phyloP scores from a whole-genome alignment of 1,140 invertebrate species.

The Heterodera carotae region DNA sequence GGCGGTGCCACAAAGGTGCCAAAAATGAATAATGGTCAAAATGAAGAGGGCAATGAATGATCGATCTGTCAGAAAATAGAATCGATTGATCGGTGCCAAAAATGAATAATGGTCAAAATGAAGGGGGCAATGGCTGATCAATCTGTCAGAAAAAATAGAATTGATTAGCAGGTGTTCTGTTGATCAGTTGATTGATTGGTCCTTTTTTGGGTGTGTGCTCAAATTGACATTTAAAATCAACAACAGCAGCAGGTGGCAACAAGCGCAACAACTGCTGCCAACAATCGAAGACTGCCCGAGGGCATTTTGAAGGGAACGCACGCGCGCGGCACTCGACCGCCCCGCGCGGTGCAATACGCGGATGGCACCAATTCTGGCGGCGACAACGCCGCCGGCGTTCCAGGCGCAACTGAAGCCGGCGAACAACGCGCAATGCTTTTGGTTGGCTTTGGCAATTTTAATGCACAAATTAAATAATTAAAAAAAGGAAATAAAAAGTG shows the following conservation, averaged over 20 bases:
- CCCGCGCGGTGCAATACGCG: conserved; percentile 33
- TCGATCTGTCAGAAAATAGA: too few relatives aligned
- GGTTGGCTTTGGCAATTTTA: neutral
- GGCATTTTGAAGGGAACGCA: conserved; percentile 30
- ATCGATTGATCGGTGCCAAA: too few relatives aligned
- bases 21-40: neutral
- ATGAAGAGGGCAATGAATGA: too few relatives aligned
- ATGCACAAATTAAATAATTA: too few relatives aligned
- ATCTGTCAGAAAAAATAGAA: too few relatives aligned
- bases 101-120: neutral
- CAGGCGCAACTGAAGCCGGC: neutral
- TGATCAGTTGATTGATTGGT: too few relatives aligned
- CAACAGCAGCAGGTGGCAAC: conserved; percentile 19
- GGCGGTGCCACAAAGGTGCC: neutral
- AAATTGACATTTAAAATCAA: too few relatives aligned
- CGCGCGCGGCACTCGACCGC: conserved; percentile 21
- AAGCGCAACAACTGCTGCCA: conserved; percentile 13
- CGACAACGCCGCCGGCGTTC: conserved; percentile 5
- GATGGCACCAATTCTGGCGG: conserved; percentile 17
- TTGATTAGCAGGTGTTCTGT: too few relatives aligned
- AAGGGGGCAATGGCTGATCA: too few relatives aligned
- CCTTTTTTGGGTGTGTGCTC: too few relatives aligned
- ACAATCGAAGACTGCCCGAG: conserved; percentile 27
- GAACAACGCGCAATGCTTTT: neutral
- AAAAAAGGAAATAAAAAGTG: too few relatives aligned